phyloP scores from a whole-genome alignment of 1,140 invertebrate genomes.

The Bemisia tabaci region DNA sequence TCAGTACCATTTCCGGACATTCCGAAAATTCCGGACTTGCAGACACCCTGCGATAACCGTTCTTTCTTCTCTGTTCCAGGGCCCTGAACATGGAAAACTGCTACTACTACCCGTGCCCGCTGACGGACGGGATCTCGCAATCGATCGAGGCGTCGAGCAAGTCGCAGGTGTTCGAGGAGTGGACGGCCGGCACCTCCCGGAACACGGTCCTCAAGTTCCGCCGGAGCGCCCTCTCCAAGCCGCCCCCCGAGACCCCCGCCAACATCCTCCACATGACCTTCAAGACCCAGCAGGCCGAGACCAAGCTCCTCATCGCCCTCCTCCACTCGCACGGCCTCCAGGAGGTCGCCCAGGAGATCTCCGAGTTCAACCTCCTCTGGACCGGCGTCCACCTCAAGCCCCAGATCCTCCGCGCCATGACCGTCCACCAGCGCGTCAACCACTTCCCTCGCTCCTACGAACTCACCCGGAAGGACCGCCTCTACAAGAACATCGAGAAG shows the following conservation, averaged over 20 bases:
- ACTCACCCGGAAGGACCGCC: constrained; percentile 79
- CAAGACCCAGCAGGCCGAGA: constrained; percentile 66
- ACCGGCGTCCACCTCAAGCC: constrained; percentile 83
- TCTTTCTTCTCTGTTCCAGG: background rate
- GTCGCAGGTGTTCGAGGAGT: constrained; percentile 8
- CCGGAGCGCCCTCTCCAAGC: constrained; percentile 23
- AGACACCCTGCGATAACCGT: too few species aligned
- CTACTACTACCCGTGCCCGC: background rate
- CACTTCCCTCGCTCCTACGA: constrained; percentile 91
- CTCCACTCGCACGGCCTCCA: constrained; percentile 56
- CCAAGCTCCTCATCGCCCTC: constrained; percentile 55
- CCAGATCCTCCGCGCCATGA: constrained; percentile 60
- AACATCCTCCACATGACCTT: constrained; percentile 60
- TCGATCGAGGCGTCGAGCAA: background rate
- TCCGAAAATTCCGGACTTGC: too few species aligned
- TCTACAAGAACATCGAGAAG: constrained; percentile 89
- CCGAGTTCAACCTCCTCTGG: constrained; percentile 79
- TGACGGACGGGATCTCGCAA: background rate
- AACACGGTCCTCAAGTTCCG: constrained; percentile 10
- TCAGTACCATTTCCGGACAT: too few species aligned
- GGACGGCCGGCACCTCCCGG: constrained; percentile 9
- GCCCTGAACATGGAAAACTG: background rate
- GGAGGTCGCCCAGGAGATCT: constrained; percentile 30
- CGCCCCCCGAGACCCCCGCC: constrained; percentile 41
- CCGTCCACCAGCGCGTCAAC: constrained; percentile 79